Percentiles rank a stretch among this genome's conserved stretches.
These are phyloP conservation scores for Vulpes vulpes DNA, from an alignment of 2,113 vertebrate species.

Conservation along the genomic window DNA sequence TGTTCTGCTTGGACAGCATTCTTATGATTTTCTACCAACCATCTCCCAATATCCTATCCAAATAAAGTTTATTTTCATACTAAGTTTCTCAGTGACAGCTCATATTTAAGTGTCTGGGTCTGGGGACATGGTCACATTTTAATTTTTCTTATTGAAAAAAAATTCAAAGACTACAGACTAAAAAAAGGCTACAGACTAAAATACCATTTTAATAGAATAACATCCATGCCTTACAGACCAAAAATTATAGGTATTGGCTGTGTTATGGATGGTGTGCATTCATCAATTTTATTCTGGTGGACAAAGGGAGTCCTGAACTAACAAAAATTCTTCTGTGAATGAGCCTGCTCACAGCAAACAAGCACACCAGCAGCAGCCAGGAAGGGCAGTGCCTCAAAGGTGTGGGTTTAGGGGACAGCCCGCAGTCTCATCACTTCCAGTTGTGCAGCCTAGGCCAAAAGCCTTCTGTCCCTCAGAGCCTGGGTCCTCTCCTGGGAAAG, in stretches of 20 bases:
- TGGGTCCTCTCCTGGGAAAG: background rate
- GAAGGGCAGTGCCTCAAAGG: fast-evolving
- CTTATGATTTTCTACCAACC: constrained; percentile 40
- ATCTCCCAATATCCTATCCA: background rate
- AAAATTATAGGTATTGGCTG: background rate
- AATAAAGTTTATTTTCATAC: constrained; percentile 27
- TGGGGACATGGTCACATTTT: background rate
- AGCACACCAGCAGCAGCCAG: background rate
- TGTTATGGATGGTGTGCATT: background rate
- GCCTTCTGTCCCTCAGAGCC: background rate
- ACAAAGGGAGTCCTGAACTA: background rate
- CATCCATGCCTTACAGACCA: background rate
- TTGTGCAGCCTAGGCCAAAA: background rate
- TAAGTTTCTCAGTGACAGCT: background rate
- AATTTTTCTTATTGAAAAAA: constrained; percentile 40
- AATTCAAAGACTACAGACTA: background rate
- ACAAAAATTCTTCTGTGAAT: background rate
- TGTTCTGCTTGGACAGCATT: constrained; percentile 45
- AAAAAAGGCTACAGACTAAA: constrained; percentile 39
- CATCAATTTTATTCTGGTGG: background rate
- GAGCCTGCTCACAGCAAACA: background rate
- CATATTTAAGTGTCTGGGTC: background rate
- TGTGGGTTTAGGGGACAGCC: background rate
- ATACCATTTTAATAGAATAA: constrained; percentile 8
- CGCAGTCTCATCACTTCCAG: background rate